Percentiles rank a stretch among this genome's conserved stretches.
These are phyloP conservation scores for Rhabditoides inermis DNA, from an alignment of 2,888 invertebrate genomes.

Conservation along the genomic window DNA sequence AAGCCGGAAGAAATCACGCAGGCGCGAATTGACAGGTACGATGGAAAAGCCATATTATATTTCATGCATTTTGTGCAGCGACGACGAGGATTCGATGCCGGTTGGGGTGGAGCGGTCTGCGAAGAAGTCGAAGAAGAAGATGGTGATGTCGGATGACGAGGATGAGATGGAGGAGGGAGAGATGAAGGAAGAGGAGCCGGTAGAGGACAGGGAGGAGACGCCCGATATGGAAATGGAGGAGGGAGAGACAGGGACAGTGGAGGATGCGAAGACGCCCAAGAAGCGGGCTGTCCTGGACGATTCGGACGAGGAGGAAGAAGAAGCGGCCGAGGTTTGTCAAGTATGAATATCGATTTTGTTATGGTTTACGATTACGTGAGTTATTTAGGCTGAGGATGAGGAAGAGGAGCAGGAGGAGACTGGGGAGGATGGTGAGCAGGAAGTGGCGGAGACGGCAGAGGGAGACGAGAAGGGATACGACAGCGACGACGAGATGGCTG, in stretches of 20 bases:
- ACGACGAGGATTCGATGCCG: too few relatives aligned
- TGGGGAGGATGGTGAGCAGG: conserved; percentile 7
- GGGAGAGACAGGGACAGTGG: too few relatives aligned
- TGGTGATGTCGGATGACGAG: conserved; percentile 1
- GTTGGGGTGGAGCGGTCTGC: too few relatives aligned
- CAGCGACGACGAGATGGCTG: conserved; percentile 31
- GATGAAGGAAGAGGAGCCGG: conserved; percentile 1
- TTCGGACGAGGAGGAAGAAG: conserved; percentile 9
- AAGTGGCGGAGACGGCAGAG: neutral
- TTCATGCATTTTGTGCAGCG: too few relatives aligned
- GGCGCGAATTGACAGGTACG: neutral
- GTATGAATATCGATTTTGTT: neutral
- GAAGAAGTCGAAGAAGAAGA: neutral
- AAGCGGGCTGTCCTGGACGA: conserved; percentile 5
- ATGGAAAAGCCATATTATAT: too few relatives aligned
- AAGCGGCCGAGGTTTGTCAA: neutral
- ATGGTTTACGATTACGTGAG: conserved; percentile 2
- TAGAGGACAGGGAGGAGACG: too few relatives aligned
- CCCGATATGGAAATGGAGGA: neutral
- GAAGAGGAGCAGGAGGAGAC: conserved; percentile 10
- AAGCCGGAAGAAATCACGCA: neutral
- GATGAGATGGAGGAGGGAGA: neutral
- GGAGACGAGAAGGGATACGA: conserved; percentile 18
- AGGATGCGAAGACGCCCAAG: too few relatives aligned
- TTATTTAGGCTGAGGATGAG: conserved; percentile 3